Evolutionary conservation across 2,888 invertebrate species (phyloP), one percentile per base, ranked within the genome.

Genomic region (Tethea ocularis): DNA sequence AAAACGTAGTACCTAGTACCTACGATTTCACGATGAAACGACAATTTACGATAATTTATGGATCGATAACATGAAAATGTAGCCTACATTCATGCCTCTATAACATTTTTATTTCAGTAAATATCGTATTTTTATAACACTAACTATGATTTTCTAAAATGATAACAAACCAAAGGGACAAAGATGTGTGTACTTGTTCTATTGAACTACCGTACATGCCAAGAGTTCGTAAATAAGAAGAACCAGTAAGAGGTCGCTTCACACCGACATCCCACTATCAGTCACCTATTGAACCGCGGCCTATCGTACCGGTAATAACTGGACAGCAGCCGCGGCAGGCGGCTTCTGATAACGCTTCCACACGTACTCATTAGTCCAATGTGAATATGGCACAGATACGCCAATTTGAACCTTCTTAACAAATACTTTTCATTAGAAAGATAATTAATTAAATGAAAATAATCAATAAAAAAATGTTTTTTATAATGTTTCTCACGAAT

Each of bases 231-330:
- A 76, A 79, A 76, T 77, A 78, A 80, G 83, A 77, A 79, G 83
- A 88, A 87, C 88, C 84, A 87, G 90, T 89, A 87, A 84, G 84
- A 88, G 92, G 92, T 93, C 92, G 88, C 78, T 83, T 80, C 81
- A 73, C 80, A 84, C 86, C 82, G 85, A 87, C 86, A 82, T 74
- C 69, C 71, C 73, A 77, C 74, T 92, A 93, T 93, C 92, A 87
- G 85, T 89, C 93, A 94, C 94, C 94, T 94, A 89, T 92, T 94
- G 94, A 94, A 93, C 94, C 91, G 86, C 88, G 91, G 93, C 90
- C 33, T 33, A 33, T 33, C 33, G 13, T 33, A 33, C 33, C 81
- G 90, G 94, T 93, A 91, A 88, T 90, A 93, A 93, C 94, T 86
- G 88, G 94, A 88, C 89, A 71, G 68, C 84, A 83, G 89, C 92